Base-by-base conservation (phyloP, 2,888 invertebrate species). In the Aporophyla lueneburgensis region DNA sequence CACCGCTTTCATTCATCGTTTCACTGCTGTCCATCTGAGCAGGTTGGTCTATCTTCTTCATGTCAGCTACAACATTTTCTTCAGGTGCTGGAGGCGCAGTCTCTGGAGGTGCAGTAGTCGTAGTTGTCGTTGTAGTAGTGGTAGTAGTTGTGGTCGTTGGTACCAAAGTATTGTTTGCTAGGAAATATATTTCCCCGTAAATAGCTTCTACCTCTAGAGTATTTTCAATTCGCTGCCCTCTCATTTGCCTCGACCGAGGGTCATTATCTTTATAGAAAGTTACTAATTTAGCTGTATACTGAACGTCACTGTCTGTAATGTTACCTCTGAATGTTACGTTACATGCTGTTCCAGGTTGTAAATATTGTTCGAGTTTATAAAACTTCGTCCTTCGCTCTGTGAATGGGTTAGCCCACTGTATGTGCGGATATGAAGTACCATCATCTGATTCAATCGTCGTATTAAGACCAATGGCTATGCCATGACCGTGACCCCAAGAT, bases 401-500 rank as follows among this genome's bases (percentile, higher is more conserved):
- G 62, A 94, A 95, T 70, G 96, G 97, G 76, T 97, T 97, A 2
- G 98, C 98, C 99, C 98, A 99, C 86, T 97, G 97, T 78, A 98
- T 97, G 86, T 97, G 97, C 7, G 97, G 97, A 24, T 97, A 94
- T 67, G 93, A 88, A 3, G 97, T 97, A 3, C 97, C 97, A 86
- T 98, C 97, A 6, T 94, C 95, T 88, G 97, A 94, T 85, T 96
- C 97, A 75, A 98, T 97, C 16, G 96, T 97, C 49, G 98, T 98
- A 71, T 97, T 97, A 69, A 98, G 94, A 10, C 98, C 98, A 76
- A 97, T 98, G 63, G 98, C 97, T 93, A 97, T 98, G 80, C 97
- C 98, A 91, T 97, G 98, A 9, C 97, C 98, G 88, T 98, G 98
- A 24, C 98, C 98, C 98, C 98, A 99, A 91, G 98, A 98, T 80